Evolutionary conservation across 2,888 invertebrate genomes (phyloP), one percentile per base, ranked within the genome.

Genomic region (Cantharis nigra): DNA sequence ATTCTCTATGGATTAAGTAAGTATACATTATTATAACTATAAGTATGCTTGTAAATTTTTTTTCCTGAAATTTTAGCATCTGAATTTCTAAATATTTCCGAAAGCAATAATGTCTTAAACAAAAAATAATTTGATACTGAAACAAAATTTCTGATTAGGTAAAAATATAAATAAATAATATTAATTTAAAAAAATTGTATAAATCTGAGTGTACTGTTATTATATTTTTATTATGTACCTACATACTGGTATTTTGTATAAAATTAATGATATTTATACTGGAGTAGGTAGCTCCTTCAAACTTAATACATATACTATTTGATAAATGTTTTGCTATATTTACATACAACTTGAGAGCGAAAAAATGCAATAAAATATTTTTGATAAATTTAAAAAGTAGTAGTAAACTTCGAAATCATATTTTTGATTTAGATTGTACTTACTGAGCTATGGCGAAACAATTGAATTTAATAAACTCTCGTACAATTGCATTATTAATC

Each of bases 391-490:
- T 9, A 9, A 23, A 9, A 26, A 26, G 13, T 33, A 13, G 1
- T 3, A 0, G 13, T 33, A 3, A 3, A 33, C 33, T 13, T 33
- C 4, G 4, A n/a, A n/a, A n/a, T 49, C 2, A 49, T n/a, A 49
- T 49, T 49, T 49, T 49, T 49, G 49, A 49, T 49, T 49, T 49
- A 7, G n/a, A n/a, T 49, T n/a, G 49, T n/a, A 49, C n/a, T 26
- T 69, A 69, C 16, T 4, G 16, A 69, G 30, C 26, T 69, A 20
- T 71, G 4, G 26, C 28, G 16, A 63, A 33, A 16, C 9, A 23
- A 80, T 81, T 77, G 16, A 26, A 49, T 49, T 70, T 71, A n/a
- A 49, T 49, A 49, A 49, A 49, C 49, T n/a, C 28, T n/a, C n/a
- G 49, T 49, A 49, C 49, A 49, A 49, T 67, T 67, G 18, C n/a